A percentile compares a stretch with the other conserved stretches of the same genome.
phyloP scores from a whole-genome alignment of 2,888 invertebrate genomes.

The Phyllotreta cruciferae region DNA sequence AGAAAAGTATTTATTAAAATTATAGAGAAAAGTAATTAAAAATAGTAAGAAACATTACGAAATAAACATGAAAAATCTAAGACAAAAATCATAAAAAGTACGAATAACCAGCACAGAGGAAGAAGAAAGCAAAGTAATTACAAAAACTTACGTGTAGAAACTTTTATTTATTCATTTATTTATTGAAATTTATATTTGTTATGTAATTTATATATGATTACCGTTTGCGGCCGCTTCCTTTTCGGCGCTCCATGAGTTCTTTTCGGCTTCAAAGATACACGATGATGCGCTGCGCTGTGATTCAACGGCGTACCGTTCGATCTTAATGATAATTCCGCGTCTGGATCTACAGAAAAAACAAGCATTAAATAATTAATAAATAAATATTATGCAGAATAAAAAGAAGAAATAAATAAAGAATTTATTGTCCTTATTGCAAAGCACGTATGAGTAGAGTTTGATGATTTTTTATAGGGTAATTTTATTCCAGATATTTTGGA shows the following conservation, averaged over 20 bases:
- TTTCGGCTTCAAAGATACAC: conserved; percentile 79
- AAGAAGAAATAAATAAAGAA: too few species aligned
- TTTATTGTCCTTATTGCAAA: not conserved
- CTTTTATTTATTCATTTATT: not conserved
- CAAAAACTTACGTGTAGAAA: conserved; percentile 4
- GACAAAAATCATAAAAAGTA: too few species aligned
- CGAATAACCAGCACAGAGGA: too few species aligned
- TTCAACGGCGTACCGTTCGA: conserved; percentile 71
- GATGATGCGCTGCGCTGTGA: conserved; percentile 81
- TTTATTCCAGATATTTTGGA: too few species aligned
- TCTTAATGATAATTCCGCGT: conserved; percentile 60
- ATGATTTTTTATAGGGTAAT: too few species aligned
- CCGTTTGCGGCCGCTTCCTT: conserved; percentile 67
- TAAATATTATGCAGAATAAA: not conserved
- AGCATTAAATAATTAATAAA: not conserved
- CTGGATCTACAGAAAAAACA: conserved; percentile 50
- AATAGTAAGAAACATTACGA: too few species aligned
- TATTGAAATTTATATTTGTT: conserved; percentile 6
- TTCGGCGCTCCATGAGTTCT: conserved; percentile 78
- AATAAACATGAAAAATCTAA: too few species aligned
- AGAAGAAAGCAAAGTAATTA: too few species aligned
- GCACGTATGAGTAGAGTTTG: too few species aligned
- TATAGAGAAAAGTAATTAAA: too few species aligned
- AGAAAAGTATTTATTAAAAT: too few species aligned
- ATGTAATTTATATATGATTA: conserved; percentile 40